Conservation (phyloP, 2,113 vertebrate genomes). For the Psittacus erithacus region DNA sequence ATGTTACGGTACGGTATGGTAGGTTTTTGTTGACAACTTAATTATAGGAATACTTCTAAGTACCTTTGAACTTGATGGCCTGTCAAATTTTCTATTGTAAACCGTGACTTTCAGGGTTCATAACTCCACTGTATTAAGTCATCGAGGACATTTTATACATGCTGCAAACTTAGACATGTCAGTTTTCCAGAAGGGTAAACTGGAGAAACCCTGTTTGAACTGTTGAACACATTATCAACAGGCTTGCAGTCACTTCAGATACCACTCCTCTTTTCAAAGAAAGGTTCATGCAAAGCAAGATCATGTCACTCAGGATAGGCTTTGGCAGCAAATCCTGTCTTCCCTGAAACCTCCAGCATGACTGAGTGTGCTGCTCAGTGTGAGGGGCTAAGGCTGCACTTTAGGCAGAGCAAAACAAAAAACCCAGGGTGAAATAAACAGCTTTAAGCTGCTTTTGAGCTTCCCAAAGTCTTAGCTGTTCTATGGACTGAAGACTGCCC, state of each 20-base stretch:
- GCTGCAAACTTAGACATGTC: not conserved
- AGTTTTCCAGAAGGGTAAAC: slow-evolving; percentile 3
- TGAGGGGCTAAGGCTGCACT: not conserved
- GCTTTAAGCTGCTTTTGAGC: not conserved
- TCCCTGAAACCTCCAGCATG: fast-evolving
- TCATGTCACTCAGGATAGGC: not conserved
- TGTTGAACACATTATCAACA: not conserved
- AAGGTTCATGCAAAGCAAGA: not conserved
- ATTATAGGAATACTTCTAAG: slow-evolving; percentile 17
- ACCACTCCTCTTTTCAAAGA: not conserved
- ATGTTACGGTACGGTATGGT: not conserved
- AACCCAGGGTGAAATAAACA: not conserved
- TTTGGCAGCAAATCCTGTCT: not conserved
- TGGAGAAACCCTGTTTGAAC: not conserved
- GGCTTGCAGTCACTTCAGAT: not conserved
- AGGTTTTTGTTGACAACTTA: slow-evolving; percentile 21
- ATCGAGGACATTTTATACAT: not conserved
- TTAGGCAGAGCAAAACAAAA: not conserved
- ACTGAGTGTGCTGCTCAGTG: not conserved
- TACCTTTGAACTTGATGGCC: slow-evolving; percentile 21
- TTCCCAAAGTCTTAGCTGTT: not conserved
- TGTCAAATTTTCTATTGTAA: slow-evolving; percentile 50
- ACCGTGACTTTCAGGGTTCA: slow-evolving; percentile 3
- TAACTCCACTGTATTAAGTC: slow-evolving; percentile 2
- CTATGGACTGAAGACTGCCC: not conserved